phyloP scores from a whole-genome alignment of 1,140 invertebrate genomes.

The Acyrthosiphon pisum region DNA sequence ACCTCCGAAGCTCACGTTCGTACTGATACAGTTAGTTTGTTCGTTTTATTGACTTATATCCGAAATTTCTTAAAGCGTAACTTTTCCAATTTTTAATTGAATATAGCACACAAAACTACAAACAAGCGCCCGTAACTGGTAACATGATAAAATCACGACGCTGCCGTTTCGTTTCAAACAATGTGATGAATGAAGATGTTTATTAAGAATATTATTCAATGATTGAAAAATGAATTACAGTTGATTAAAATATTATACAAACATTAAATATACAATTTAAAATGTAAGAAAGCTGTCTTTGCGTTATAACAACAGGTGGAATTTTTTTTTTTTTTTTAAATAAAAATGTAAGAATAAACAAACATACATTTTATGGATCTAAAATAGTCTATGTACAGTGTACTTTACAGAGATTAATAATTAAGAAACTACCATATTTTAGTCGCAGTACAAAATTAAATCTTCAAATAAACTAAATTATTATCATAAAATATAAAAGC shows the following conservation, averaged over 20 bases:
- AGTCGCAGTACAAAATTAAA: too few relatives aligned
- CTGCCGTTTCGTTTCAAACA: not conserved
- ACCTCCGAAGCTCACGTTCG: not conserved
- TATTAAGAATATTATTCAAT: not conserved
- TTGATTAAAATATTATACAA: not conserved
- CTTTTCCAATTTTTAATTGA: constrained; percentile 5
- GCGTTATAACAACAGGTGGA: not conserved
- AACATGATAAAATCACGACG: not conserved
- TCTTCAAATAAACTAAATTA: not conserved
- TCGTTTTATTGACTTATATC: not conserved
- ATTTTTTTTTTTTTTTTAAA: not conserved
- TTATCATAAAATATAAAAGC: not conserved
- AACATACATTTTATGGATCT: too few relatives aligned
- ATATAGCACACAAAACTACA: not conserved
- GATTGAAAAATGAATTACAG: not conserved
- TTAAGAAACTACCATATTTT: too few relatives aligned
- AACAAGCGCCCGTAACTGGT: not conserved
- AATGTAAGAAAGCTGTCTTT: not conserved
- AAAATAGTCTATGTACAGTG: not conserved
- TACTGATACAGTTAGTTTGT: not conserved
- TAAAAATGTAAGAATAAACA: too few relatives aligned
- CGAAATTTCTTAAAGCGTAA: not conserved
- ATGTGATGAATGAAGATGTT: not conserved
- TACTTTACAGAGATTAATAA: too few relatives aligned
- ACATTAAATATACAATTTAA: not conserved